Base-by-base conservation (phyloP, 2,113 vertebrate genomes). In the Xiphophorus hellerii region DNA sequence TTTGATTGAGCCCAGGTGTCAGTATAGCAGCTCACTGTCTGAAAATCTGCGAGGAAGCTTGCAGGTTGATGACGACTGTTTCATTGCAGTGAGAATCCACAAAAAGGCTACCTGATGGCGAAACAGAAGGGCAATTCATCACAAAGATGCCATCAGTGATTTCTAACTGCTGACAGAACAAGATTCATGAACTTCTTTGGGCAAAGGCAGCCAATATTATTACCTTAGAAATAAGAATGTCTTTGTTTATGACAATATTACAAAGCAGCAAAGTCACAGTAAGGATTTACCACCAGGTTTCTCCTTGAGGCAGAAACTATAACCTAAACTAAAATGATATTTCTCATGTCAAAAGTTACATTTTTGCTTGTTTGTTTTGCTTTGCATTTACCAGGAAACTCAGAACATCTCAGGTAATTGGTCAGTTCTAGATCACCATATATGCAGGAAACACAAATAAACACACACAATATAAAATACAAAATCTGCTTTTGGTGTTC, bases 401-500 rank as follows among this genome's bases (percentile, higher is more conserved):
- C 51, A 7, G 5, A n/a, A 58, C 3, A 58, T 58, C 25, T 11
- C 2, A 8, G 0, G 3, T 58, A 58, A 37, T 2, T 12, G 35
- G 1, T n/a, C 51, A n/a, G 25, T 22, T 20, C 20, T 22, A 22
- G 48, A 51, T 1, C 48, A 51, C 1, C 20, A 25, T 20, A 33
- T 6, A 33, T 7, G 31, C 7, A 51, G 7, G 17, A 51, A 51
- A 22, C 48, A 25, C 22, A 51, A 20, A 51, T 15, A 51, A 22
- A 20, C 22, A 20, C 17, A 22, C 48, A 25, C 48, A 51, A 20
- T 48, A 15, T 30, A 8, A 51, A 25, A 20, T 2, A 51, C 25
- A 51, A 51, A 51, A 5, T 25, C 22, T 54, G 22, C 22, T 54
- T 80, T 71, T 71, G 54, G 80, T 71, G 71, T 67, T 79, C 69